These are phyloP conservation scores for Bimastos eiseni DNA, from an alignment of 2,888 invertebrate genomes.

Conservation along the genomic window DNA sequence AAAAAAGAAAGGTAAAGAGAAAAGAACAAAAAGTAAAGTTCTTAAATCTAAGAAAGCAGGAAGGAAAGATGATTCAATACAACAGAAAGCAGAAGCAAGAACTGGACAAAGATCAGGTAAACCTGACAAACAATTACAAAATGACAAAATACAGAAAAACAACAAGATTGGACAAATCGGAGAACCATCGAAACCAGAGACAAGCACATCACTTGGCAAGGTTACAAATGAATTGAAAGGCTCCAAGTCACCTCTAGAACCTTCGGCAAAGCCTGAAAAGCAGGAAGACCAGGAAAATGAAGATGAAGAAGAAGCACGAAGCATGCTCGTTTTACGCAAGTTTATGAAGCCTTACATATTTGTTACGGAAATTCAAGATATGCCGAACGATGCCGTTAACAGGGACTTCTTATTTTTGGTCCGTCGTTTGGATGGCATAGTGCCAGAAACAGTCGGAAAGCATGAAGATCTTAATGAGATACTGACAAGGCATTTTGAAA, in stretches of 20 bases:
- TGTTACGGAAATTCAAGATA: background rate
- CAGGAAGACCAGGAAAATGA: slow-evolving; percentile 21
- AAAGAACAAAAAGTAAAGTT: background rate
- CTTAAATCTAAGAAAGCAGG: background rate
- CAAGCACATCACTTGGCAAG: background rate
- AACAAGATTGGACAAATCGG: background rate
- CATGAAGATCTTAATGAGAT: background rate
- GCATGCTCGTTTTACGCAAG: background rate
- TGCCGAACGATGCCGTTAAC: slow-evolving; percentile 7
- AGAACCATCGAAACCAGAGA: background rate
- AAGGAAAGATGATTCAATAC: background rate
- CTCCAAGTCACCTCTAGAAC: background rate
- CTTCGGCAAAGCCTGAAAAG: background rate
- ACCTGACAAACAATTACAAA: background rate
- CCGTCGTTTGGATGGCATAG: slow-evolving; percentile 19
- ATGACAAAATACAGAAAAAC: background rate
- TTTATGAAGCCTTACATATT: background rate
- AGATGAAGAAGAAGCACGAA: background rate
- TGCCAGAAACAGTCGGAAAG: slow-evolving; percentile 18
- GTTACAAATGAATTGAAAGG: background rate
- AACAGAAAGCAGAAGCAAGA: background rate
- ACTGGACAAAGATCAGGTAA: background rate
- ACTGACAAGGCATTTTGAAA: background rate
- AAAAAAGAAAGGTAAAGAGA: background rate
- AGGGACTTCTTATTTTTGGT: slow-evolving; percentile 9